phyloP scores from a whole-genome alignment of 2,113 vertebrate species.

The Cricetomys ansorgei region DNA sequence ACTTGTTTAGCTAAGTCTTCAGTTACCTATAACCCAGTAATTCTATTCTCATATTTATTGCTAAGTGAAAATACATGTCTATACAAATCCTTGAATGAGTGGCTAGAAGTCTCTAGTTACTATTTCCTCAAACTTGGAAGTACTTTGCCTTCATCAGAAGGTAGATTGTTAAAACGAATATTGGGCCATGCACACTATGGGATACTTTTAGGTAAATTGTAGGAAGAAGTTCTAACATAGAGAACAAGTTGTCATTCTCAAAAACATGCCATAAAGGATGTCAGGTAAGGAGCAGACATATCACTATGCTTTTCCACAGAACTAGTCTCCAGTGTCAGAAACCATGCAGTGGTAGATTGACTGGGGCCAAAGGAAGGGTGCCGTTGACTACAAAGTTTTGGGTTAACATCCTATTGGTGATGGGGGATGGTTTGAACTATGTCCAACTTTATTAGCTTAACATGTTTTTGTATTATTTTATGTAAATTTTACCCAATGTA shows the following conservation, averaged over 20 bases:
- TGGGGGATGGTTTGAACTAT: background rate
- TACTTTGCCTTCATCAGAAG: background rate
- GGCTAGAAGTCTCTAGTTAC: background rate
- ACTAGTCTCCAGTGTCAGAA: background rate
- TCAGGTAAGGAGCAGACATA: background rate
- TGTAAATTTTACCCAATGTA: conserved; percentile 14
- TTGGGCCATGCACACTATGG: background rate
- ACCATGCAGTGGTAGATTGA: too few species aligned
- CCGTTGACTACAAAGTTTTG: background rate
- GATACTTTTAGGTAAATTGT: background rate
- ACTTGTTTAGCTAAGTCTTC: background rate
- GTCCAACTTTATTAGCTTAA: conserved; percentile 35
- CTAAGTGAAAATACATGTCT: background rate
- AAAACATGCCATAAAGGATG: background rate
- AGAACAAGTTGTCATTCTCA: background rate
- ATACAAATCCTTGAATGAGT: background rate
- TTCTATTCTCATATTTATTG: background rate
- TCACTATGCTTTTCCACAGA: background rate
- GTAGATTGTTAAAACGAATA: background rate
- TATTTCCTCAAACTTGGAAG: background rate
- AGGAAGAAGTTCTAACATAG: background rate
- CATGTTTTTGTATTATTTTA: conserved; percentile 12
- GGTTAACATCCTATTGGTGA: background rate
- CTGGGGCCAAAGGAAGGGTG: background rate
- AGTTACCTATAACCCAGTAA: background rate